Evolutionary conservation across 2,113 vertebrate genomes (phyloP).

Genomic region (Dolichallabes microphthalmus): DNA sequence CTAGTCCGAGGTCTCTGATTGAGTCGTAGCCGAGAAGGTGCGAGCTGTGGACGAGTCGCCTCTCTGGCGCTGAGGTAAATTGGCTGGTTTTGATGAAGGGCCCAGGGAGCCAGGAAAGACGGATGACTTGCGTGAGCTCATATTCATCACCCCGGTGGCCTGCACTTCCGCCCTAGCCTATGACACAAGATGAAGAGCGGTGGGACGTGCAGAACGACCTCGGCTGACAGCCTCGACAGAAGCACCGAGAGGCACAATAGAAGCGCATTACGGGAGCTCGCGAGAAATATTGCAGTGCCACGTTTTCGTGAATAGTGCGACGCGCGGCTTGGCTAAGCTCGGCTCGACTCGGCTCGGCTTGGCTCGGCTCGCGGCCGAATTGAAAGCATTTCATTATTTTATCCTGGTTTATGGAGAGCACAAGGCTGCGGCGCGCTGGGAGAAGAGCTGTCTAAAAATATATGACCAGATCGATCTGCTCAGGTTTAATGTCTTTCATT

Average conservation of each 20-base stretch:
- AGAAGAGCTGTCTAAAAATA: conserved; percentile 52
- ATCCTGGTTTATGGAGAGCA: conserved; percentile 48
- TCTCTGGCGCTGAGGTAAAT: conserved; percentile 36
- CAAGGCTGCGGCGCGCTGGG: background rate
- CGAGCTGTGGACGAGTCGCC: conserved; percentile 26
- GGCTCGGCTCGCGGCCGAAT: conserved; percentile 61
- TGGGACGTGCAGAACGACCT: conserved; percentile 69
- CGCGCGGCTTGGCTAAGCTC: conserved; percentile 63
- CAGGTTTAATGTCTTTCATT: conserved; percentile 59
- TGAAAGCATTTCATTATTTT: conserved; percentile 55
- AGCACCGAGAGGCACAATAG: conserved; percentile 59
- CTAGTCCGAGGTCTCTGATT: background rate
- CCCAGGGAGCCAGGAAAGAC: conserved; percentile 67
- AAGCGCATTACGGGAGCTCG: conserved; percentile 77
- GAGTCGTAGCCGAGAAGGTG: conserved; percentile 8
- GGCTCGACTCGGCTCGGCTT: conserved; percentile 52
- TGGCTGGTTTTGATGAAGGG: conserved; percentile 58
- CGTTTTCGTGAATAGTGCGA: conserved; percentile 73
- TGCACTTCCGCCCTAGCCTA: conserved; percentile 76
- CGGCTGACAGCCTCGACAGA: conserved; percentile 76
- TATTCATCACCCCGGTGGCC: conserved; percentile 76
- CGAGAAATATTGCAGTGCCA: conserved; percentile 72
- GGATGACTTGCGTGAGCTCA: conserved; percentile 76
- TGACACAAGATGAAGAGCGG: conserved; percentile 82
- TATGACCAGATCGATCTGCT: conserved; percentile 54